Percentiles rank a stretch among this genome's conserved stretches.
phyloP scores from a whole-genome alignment of 1,140 invertebrate species.

The Drosophila kurseongensis region DNA sequence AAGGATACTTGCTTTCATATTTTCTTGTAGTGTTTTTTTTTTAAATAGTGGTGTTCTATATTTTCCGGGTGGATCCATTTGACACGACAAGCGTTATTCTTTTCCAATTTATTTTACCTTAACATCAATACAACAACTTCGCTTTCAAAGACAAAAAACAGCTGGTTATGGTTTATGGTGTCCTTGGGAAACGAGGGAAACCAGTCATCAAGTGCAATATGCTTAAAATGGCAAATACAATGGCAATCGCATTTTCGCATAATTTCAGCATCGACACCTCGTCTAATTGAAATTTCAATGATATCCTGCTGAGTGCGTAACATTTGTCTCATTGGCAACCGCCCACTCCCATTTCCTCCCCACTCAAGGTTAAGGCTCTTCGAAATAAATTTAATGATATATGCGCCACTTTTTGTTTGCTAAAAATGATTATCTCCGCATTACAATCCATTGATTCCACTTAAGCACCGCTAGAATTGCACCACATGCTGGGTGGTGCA shows the following conservation, averaged over 20 bases:
- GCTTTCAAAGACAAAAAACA: constrained; percentile 62
- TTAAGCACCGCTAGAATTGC: constrained; percentile 76
- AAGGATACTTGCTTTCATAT: background rate
- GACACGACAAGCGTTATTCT: constrained; percentile 52
- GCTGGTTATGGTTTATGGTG: background rate
- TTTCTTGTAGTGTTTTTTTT: constrained; percentile 2
- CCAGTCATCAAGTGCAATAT: constrained; percentile 40
- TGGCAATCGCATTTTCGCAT: constrained; percentile 20
- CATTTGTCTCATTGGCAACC: constrained; percentile 73
- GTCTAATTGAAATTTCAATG: constrained; percentile 75
- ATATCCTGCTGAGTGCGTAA: constrained; percentile 33
- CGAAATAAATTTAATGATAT: constrained; percentile 38
- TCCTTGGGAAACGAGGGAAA: background rate
- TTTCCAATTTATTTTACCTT: constrained; percentile 8
- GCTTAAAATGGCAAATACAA: constrained; percentile 59
- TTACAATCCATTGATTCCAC: constrained; percentile 83
- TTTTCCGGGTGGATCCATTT: constrained; percentile 60
- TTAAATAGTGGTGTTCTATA: constrained; percentile 10
- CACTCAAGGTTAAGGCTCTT: constrained; percentile 33
- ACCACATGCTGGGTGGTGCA: constrained; percentile 27
- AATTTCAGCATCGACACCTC: constrained; percentile 79
- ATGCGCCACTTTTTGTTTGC: constrained; percentile 4
- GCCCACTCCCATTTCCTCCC: background rate
- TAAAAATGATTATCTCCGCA: constrained; percentile 79
- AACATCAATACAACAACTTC: constrained; percentile 41